Percentiles rank a stretch among this genome's conserved stretches.
These are phyloP conservation scores for Leptogaster cylindrica DNA, from an alignment of 2,888 invertebrate genomes.

Conservation along the genomic window DNA sequence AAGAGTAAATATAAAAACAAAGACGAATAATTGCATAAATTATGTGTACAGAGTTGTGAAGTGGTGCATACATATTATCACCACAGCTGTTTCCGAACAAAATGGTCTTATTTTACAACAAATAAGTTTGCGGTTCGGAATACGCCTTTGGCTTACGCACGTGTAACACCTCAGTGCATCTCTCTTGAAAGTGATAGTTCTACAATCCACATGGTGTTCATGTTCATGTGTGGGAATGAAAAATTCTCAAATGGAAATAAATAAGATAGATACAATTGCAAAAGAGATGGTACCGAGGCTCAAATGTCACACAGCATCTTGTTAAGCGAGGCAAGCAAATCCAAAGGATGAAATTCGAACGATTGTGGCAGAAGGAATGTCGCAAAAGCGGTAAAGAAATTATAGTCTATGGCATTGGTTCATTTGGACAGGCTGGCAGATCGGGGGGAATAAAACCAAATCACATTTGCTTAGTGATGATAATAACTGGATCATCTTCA, in stretches of 20 bases:
- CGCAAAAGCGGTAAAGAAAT: slow-evolving; percentile 11
- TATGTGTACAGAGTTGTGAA: background rate
- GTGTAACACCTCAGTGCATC: background rate
- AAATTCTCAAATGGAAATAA: slow-evolving; percentile 29
- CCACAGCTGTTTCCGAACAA: background rate
- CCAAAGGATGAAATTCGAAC: slow-evolving; percentile 29
- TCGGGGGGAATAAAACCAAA: no score
- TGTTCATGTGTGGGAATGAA: slow-evolving; percentile 13
- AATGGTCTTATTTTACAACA: background rate
- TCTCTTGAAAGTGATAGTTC: slow-evolving; percentile 32
- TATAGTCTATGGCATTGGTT: no score
- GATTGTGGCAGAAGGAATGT: slow-evolving; percentile 28
- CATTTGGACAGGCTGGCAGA: no score
- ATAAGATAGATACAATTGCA: no score
- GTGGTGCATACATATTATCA: background rate
- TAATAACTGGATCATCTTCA: slow-evolving; percentile 23
- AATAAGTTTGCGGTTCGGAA: slow-evolving; percentile 21
- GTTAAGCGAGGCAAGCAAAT: slow-evolving; percentile 15
- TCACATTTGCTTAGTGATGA: no score
- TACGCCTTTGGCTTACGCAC: slow-evolving; percentile 16
- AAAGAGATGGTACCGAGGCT: no score
- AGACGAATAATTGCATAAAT: background rate
- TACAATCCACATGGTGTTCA: no score
- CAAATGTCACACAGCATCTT: background rate
- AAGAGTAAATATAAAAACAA: no score